Base-by-base conservation (phyloP, 1,140 invertebrate species). In the Leucophenga varia region DNA sequence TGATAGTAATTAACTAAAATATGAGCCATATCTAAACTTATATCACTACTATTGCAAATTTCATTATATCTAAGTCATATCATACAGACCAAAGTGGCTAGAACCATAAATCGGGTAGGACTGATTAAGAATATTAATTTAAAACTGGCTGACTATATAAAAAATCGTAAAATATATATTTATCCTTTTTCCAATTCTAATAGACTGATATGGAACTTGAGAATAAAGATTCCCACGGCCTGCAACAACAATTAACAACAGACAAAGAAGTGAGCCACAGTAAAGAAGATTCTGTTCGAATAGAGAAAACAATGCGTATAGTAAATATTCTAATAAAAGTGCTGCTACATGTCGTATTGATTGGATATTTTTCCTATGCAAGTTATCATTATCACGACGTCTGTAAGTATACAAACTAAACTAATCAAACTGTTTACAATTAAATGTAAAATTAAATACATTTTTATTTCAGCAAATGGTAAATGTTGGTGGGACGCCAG, bases 291-390 rank as follows among this genome's bases (percentile, higher is more conserved):
- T 10, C 12, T 39, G n/a, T n/a, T n/a, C 34, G 32, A 7, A 46
- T 55, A 35, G 19, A 52, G 1, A 55, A 50, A 38, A 38, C 44
- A 6, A 32, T 31, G 4, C 50, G 49, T 1, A 47, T 59, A 25
- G 25, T 55, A 1, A 59, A 21, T 31, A 45, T 49, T 25, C 45
- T 39, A 5, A 2, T 55, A 3, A 43, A 57, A 30, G 3, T 57
- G 9, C 5, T 56, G 2, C 1, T 63, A 6, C 64, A 74, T 18
- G 9, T 57, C 7, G 42, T 49, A 6, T 49, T 71, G 2, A 47
- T 64, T 0, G 53, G 35, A 1, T 74, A 71, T 47, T 73, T 73
- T 17, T 49, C 47, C 4, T 74, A 73, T 57, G 70, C 65, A 9
- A 64, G 67, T 4, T 71, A 73, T 28, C 59, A 70, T 25, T 74